These are phyloP conservation scores for Laspeyria flexula DNA, from an alignment of 2,888 invertebrate species.

Conservation along the genomic window DNA sequence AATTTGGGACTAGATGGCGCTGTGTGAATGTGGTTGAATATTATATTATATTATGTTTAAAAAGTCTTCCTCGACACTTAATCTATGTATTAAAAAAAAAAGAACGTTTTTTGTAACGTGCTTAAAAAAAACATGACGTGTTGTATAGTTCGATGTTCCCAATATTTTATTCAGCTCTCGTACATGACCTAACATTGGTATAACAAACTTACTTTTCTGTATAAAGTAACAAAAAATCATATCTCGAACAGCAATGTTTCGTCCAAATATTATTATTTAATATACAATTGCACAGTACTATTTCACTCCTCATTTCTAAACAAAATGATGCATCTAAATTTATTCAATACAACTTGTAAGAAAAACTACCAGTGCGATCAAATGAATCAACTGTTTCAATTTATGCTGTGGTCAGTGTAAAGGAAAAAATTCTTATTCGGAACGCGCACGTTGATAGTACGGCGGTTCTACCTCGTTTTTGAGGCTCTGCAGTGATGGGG, in stretches of 20 bases:
- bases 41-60: too few species aligned
- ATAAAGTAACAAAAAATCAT: slow-evolving; percentile 30
- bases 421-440: slow-evolving; percentile 74
- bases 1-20: too few species aligned
- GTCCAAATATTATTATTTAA: too few species aligned
- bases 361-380: slow-evolving; percentile 48
- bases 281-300: slow-evolving; percentile 32
- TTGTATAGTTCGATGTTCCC: slow-evolving; percentile 36
- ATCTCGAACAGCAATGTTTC: slow-evolving; percentile 7
- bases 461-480: slow-evolving; percentile 81
- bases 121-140: too few species aligned
- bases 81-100: too few species aligned
- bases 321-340: slow-evolving; percentile 37
- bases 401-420: slow-evolving; percentile 67
- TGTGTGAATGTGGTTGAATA: too few species aligned
- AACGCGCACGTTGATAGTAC: slow-evolving; percentile 78
- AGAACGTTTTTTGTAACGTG: too few species aligned
- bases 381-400: slow-evolving; percentile 39
- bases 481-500: slow-evolving; percentile 84
- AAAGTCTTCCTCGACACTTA: too few species aligned
- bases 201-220: slow-evolving; percentile 41
- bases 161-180: slow-evolving; percentile 60
- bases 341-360: slow-evolving; percentile 21
- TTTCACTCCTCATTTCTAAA: slow-evolving; percentile 41
- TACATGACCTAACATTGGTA: slow-evolving; percentile 40